phyloP scores from a whole-genome alignment of 1,140 invertebrate species.

The Cotesia glomerata region DNA sequence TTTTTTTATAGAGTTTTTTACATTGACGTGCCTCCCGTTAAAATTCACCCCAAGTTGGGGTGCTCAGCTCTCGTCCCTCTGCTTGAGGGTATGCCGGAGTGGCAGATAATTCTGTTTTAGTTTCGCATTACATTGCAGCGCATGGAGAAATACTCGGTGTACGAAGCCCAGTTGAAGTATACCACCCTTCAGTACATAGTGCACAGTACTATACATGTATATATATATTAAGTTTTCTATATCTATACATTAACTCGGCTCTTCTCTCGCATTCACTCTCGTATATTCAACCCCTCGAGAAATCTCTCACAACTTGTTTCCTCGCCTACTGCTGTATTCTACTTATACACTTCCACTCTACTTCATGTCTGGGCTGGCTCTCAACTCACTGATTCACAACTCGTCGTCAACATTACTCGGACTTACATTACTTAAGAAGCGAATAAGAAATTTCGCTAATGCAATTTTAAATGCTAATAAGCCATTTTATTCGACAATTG shows the following conservation, averaged over 20 bases:
- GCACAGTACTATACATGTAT: background rate
- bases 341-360: slow-evolving; percentile 11
- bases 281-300: slow-evolving; percentile 15
- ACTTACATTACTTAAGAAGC: slow-evolving; percentile 7
- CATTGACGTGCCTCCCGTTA: slow-evolving; percentile 5
- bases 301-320: slow-evolving; percentile 23
- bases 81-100: slow-evolving; percentile 34
- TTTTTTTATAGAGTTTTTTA: background rate
- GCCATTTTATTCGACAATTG: slow-evolving; percentile 47
- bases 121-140: slow-evolving; percentile 56
- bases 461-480: slow-evolving; percentile 55
- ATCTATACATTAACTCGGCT: slow-evolving; percentile 22
- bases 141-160: slow-evolving; percentile 28
- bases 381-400: slow-evolving; percentile 18
- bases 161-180: background rate
- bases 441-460: slow-evolving; percentile 55
- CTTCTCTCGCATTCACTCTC: background rate
- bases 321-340: background rate
- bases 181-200: background rate
- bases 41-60: slow-evolving; percentile 32
- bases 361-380: slow-evolving; percentile 3
- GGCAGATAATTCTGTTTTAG: slow-evolving; percentile 56
- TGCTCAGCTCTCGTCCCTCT: slow-evolving; percentile 17
- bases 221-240: background rate
- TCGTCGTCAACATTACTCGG: slow-evolving; percentile 23